phyloP scores from a whole-genome alignment of 2,113 vertebrate species.

The Chelonoidis abingdonii region DNA sequence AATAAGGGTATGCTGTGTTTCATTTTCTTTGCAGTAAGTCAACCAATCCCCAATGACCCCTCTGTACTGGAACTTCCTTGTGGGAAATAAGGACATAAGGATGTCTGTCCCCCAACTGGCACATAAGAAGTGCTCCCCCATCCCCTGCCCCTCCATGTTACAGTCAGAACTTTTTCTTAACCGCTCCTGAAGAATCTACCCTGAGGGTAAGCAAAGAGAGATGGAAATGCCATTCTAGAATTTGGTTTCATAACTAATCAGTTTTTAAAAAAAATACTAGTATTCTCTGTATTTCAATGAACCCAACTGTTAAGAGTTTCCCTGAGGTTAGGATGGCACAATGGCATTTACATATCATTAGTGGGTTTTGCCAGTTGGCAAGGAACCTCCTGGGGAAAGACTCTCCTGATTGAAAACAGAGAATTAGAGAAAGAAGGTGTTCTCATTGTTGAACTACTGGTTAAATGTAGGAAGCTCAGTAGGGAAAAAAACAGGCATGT shows the following conservation, averaged over 20 bases:
- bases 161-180: background rate
- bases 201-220: background rate
- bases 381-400: background rate
- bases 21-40: background rate
- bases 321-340: background rate
- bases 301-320: background rate
- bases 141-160: background rate
- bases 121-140: background rate
- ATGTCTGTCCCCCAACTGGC: background rate
- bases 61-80: background rate
- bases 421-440: background rate
- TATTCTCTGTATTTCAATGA: background rate
- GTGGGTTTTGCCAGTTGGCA: background rate
- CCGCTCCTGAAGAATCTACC: background rate
- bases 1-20: conserved; percentile 58
- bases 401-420: background rate
- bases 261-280: background rate
- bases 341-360: background rate
- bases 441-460: background rate
- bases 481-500: background rate
- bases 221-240: background rate
- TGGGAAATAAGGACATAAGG: background rate
- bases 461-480: background rate
- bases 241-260: background rate
- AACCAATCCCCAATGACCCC: background rate